Evolutionary conservation across 30 jellyfish, hydroid and myxozoan genomes (phyloP), one percentile per base, ranked within the genome.

Genomic region (Hydractinia symbiolongicarpus): DNA sequence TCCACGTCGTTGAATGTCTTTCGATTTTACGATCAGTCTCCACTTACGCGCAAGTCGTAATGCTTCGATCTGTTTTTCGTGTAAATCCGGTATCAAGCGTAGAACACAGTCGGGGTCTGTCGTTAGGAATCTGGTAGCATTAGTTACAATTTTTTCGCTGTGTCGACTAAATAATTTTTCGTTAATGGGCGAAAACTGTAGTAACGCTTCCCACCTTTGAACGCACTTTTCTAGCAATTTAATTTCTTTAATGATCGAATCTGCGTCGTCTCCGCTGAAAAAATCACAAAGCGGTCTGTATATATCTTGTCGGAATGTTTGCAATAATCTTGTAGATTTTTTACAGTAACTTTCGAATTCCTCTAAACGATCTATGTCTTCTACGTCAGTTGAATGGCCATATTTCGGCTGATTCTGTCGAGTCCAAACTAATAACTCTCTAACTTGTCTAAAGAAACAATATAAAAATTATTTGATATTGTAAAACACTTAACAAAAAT

Each of bases 61-160:
- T 53, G 90, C 95, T 61, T 93, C 96, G 16, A 61, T 53, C 61
- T 93, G 89, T 55, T 88, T 87, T 58, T 83, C 96, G 72, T 82
- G 79, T 15, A 93, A 84, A 82, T 93, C 98, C 7, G 98, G 98
- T 21, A 93, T 86, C 14, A 93, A 94, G 21, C 98, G 78, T 19
- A 87, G 52, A 17, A 87, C 85, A 17, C 67, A 56, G 66, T 93
- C 96, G 79, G 61, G 67, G 50, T 93, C 98, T 77, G 60, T 60
- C 9, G 86, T 84, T 61, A 90, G 79, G 52, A 88, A 56, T 60
- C 87, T 84, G 55, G 87, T 81, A 30, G 81, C 67, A 55, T 67
- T 16, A 61, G 80, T 82, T 53, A 93, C 87, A 44, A 82, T 83
- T 83, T 82, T 84, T 79, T 83, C 96, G 55, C 98, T 87, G 17